Conservation (phyloP, 1,140 invertebrate genomes). For the Hesperophylax magnus region DNA sequence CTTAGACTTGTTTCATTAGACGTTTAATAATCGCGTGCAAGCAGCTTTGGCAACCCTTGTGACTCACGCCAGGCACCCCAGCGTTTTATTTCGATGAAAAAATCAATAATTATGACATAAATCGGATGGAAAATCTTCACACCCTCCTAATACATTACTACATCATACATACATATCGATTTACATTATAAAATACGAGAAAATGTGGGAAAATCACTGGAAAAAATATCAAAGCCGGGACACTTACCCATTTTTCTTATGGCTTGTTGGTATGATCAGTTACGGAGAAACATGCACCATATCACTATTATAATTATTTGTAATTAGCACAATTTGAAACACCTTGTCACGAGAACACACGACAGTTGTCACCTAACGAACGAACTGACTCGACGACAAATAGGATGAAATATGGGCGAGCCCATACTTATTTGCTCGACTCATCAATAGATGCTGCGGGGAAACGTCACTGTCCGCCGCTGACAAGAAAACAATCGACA, state of each 20-base stretch:
- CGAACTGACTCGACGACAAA: slow-evolving; percentile 41
- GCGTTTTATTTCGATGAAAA: slow-evolving; percentile 33
- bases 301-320: slow-evolving; percentile 47
- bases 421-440: slow-evolving; percentile 44
- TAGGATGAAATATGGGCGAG: slow-evolving; percentile 47
- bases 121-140: slow-evolving; percentile 3
- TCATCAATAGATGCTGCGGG: slow-evolving; percentile 47
- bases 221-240: slow-evolving; percentile 45
- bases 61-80: slow-evolving; percentile 14
- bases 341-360: slow-evolving; percentile 39
- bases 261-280: slow-evolving; percentile 4
- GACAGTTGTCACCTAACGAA: slow-evolving; percentile 46
- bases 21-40: slow-evolving; percentile 22
- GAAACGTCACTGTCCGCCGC: slow-evolving; percentile 42
- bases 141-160: background rate
- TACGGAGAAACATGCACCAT: slow-evolving; percentile 16
- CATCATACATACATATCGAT: slow-evolving; percentile 1
- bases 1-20: background rate
- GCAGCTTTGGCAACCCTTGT: slow-evolving; percentile 11
- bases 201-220: background rate
- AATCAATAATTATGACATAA: slow-evolving; percentile 49
- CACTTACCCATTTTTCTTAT: slow-evolving; percentile 43
- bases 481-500: slow-evolving; percentile 38
- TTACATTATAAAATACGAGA: background rate
- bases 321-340: slow-evolving; percentile 31